Evolutionary conservation across 1,140 invertebrate genomes (phyloP), one percentile per base, ranked within the genome.

Genomic region (Drosophila burlai): DNA sequence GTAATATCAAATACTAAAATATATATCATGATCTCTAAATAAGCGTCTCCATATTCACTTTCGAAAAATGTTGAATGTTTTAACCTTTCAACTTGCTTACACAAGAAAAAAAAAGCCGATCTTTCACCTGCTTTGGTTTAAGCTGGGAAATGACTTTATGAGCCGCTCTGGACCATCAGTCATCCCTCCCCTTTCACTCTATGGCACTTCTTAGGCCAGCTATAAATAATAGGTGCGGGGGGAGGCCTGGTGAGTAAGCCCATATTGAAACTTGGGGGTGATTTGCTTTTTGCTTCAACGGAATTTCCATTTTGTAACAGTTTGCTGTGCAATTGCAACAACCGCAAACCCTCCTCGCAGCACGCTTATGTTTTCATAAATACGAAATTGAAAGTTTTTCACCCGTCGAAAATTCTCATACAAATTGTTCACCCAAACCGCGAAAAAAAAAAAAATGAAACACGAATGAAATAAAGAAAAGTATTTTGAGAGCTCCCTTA

Each of bases 331-430:
- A 79, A 64, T 79, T 67, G 75, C 57, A 64, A 42, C 50, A 26
- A 60, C 55, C 49, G 15, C 7, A 26, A 9, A 11, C 26, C 52
- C 29, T 15, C 5, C 15, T 4, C 18, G 4, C 26, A 16, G 1
- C 29, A 29, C 78, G 74, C 60, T 72, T 80, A 73, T 77, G 76
- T 83, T 80, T 80, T 83, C 83, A 87, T 80, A 80, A 83, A 83
- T 89, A 77, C 77, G 76, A 87, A 87, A 87, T 87, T 87, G 80
- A 87, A 87, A 87, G 83, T 87, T 87, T 87, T 87, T 77, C 80
- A 81, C 83, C 80, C 80, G 73, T 62, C 65, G 68, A 89, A 89
- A 83, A 89, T 89, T 83, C 81, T 81, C 84, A 83, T 89, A 87
- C 89, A 87, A 87, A 83, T 87, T 83, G 83, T 80, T 87, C 80